Conservation (phyloP, 1,140 invertebrate species). For the Battus philenor region DNA sequence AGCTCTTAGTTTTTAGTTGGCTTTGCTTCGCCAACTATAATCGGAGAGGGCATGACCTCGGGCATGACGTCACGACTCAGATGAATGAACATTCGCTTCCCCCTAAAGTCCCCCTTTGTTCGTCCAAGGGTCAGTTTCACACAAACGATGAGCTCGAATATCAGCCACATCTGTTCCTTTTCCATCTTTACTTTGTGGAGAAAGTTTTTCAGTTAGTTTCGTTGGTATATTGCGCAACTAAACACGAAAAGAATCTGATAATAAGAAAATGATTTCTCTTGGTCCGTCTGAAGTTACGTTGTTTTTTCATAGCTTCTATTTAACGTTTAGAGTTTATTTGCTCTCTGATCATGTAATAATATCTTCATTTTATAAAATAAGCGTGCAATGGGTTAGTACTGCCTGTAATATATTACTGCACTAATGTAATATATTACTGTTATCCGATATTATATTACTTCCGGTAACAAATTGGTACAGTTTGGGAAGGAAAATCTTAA, state of each 20-base stretch:
- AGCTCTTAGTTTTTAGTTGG: slow-evolving; percentile 33
- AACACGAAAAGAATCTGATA: slow-evolving; percentile 1
- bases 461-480: too few species aligned
- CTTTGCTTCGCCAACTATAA: slow-evolving; percentile 33
- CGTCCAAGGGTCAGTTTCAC: slow-evolving; percentile 41
- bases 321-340: too few species aligned
- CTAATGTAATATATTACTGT: too few species aligned
- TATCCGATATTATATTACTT: too few species aligned
- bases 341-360: too few species aligned
- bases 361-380: too few species aligned
- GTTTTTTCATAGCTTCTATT: too few species aligned
- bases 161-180: slow-evolving; percentile 44
- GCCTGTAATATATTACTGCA: too few species aligned
- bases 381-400: too few species aligned
- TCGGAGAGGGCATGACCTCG: slow-evolving; percentile 54
- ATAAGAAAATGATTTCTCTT: slow-evolving; percentile 1
- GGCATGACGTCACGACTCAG: slow-evolving; percentile 52
- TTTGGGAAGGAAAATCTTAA: too few species aligned
- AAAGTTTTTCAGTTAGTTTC: slow-evolving; percentile 6
- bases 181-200: slow-evolving; percentile 21
- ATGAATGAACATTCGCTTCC: slow-evolving; percentile 57
- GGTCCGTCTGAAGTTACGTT: background rate
- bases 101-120: slow-evolving; percentile 20
- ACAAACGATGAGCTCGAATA: slow-evolving; percentile 41
- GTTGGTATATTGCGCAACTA: slow-evolving; percentile 1